These are phyloP conservation scores for Tenthredo mesomela DNA, from an alignment of 2,888 invertebrate genomes.

Conservation along the genomic window DNA sequence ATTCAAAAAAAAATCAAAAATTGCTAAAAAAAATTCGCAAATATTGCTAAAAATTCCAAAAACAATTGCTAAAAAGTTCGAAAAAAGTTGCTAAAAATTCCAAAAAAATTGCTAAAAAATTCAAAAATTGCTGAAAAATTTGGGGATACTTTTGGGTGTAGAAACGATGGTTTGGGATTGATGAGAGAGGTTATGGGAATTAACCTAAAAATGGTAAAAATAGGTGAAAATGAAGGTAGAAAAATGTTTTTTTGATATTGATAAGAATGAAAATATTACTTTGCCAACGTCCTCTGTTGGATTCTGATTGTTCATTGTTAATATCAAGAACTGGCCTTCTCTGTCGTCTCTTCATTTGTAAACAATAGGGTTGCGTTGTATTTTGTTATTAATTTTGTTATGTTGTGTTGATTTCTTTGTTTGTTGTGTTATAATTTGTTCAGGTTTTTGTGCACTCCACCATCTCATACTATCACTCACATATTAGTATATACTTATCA, in stretches of 20 bases:
- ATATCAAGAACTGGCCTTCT: slow-evolving; percentile 71
- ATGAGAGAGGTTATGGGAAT: background rate
- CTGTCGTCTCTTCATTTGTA: slow-evolving; percentile 71
- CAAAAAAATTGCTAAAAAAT: background rate
- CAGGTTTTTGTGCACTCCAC: background rate
- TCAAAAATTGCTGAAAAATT: background rate
- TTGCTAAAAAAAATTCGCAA: no score
- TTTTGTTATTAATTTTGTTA: background rate
- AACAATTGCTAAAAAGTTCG: background rate
- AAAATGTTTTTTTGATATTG: no score
- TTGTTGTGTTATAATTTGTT: background rate
- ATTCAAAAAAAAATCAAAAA: no score
- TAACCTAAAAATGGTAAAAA: no score
- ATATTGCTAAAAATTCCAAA: background rate
- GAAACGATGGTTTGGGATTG: background rate
- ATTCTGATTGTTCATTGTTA: slow-evolving; percentile 69
- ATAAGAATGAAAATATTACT: slow-evolving; percentile 61
- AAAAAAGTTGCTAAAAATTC: background rate
- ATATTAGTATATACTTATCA: background rate
- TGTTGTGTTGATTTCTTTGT: background rate
- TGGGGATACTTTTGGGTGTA: background rate
- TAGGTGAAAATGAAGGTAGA: no score
- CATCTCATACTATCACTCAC: background rate
- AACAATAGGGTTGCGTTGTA: background rate
- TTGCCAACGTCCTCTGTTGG: slow-evolving; percentile 68